Conservation (phyloP, 2,797 vertebrate species). For the Falco berigora region DNA sequence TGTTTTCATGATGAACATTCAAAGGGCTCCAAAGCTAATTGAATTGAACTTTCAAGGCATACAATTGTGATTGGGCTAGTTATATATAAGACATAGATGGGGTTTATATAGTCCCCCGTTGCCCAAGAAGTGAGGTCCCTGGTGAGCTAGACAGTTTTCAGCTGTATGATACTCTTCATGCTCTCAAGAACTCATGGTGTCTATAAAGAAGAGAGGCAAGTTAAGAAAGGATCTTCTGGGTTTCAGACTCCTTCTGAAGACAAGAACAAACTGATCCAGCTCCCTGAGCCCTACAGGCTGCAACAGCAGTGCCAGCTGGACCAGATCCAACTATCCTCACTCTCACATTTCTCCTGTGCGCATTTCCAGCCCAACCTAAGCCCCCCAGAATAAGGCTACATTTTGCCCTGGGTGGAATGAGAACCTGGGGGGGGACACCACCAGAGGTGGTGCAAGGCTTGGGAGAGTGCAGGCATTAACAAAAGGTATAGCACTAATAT, state of each 20-base stretch:
- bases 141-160: background rate
- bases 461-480: background rate
- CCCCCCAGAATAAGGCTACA: background rate
- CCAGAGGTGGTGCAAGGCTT: background rate
- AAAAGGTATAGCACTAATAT: background rate
- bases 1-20: background rate
- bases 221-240: background rate
- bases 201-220: background rate
- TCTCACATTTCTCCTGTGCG: background rate
- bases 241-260: background rate
- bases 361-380: background rate
- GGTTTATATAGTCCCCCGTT: background rate
- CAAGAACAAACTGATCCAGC: background rate
- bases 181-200: background rate
- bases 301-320: background rate
- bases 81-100: background rate
- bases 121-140: background rate
- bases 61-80: background rate
- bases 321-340: background rate
- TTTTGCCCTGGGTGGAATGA: background rate
- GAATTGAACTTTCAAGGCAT: background rate
- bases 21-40: background rate
- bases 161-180: background rate
- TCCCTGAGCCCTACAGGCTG: background rate
- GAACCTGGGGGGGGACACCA: background rate